A percentile compares a stretch with the other conserved stretches of the same genome.
These are phyloP conservation scores for Tryphoninae sp. DNA, from an alignment of 2,888 invertebrate species.

Conservation along the genomic window DNA sequence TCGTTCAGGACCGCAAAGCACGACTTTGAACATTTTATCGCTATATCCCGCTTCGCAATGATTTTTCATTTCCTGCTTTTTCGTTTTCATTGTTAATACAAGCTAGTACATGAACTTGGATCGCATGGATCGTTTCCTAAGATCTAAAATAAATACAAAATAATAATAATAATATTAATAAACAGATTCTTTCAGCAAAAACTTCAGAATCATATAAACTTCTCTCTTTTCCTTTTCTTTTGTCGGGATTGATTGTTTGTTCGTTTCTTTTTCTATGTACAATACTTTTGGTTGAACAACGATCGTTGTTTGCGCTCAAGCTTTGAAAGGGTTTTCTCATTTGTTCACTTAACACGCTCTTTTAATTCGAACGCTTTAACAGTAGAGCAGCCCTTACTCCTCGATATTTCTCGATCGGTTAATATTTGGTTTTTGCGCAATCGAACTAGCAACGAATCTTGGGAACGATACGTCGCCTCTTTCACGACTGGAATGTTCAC, in stretches of 20 bases:
- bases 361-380: neutral
- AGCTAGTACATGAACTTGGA: neutral
- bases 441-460: neutral
- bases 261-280: conserved; percentile 58
- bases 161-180: neutral
- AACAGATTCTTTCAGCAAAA: conserved; percentile 20
- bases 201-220: conserved; percentile 42
- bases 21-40: conserved; percentile 23
- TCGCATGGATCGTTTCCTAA: conserved; percentile 18
- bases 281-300: conserved; percentile 69
- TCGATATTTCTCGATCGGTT: conserved; percentile 12
- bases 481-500: conserved; percentile 42
- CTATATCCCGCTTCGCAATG: neutral
- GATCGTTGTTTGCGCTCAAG: conserved; percentile 46
- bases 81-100: neutral
- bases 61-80: neutral
- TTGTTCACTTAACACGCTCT: neutral
- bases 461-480: neutral
- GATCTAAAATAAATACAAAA: conserved; percentile 50
- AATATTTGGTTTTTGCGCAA: conserved; percentile 42
- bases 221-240: neutral
- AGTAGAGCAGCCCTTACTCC: neutral
- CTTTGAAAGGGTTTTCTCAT: conserved; percentile 35
- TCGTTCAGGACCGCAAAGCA: conserved; percentile 29
- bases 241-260: conserved; percentile 26